Percentiles rank a stretch among this genome's conserved stretches.
Evolutionary conservation across 1,140 invertebrate species (phyloP).

Genomic region (Cheumatopsyche charites): DNA sequence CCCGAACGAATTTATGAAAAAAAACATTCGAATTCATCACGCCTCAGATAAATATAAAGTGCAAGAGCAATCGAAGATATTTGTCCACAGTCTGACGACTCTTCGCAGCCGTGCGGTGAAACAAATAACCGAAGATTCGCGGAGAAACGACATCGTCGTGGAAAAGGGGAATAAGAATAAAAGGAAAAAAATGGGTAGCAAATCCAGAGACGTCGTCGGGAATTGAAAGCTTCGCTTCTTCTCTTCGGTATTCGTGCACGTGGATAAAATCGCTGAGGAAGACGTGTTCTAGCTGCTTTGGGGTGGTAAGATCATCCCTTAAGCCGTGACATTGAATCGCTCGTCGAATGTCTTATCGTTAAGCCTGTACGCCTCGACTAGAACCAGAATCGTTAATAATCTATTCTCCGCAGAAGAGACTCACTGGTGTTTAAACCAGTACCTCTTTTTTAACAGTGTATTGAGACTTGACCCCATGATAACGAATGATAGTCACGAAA

Average conservation of each 20-base stretch:
- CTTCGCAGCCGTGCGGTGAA: constrained; percentile 5
- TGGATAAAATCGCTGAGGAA: constrained; percentile 34
- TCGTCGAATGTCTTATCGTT: constrained; percentile 43
- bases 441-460: too few relatives aligned
- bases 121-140: constrained; percentile 36
- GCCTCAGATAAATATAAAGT: neutral
- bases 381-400: constrained; percentile 29
- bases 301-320: constrained; percentile 44
- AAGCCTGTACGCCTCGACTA: constrained; percentile 15
- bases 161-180: constrained; percentile 1
- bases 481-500: too few relatives aligned
- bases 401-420: neutral
- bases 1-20: neutral
- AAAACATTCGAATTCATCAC: neutral
- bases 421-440: too few relatives aligned
- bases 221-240: constrained; percentile 46
- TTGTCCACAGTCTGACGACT: constrained; percentile 6
- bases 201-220: constrained; percentile 46
- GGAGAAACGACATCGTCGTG: constrained; percentile 11
- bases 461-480: too few relatives aligned
- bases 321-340: constrained; percentile 48
- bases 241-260: too few relatives aligned
- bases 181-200: constrained; percentile 43
- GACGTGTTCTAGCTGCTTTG: too few relatives aligned
- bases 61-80: neutral